A percentile compares a stretch with the other conserved stretches of the same genome.
phyloP scores from a whole-genome alignment of 2,888 invertebrate species.

The Dione juno region DNA sequence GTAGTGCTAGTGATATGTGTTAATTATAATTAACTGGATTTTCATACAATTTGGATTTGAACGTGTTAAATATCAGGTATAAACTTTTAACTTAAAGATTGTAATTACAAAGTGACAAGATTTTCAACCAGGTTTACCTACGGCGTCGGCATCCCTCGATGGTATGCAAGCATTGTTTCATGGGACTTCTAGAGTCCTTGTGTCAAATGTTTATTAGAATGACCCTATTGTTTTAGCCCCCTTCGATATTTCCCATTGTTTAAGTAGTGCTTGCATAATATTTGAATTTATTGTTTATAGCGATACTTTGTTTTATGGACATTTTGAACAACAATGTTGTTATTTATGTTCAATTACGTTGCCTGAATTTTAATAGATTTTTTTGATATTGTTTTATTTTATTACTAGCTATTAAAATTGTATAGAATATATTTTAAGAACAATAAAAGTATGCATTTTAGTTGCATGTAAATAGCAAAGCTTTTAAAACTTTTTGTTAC shows the following conservation, averaged over 20 bases:
- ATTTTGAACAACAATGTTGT: slow-evolving; percentile 39
- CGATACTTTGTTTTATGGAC: slow-evolving; percentile 50
- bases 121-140: slow-evolving; percentile 49
- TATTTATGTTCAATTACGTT: slow-evolving; percentile 36
- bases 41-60: slow-evolving; percentile 41
- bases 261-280: slow-evolving; percentile 48
- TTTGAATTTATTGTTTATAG: slow-evolving; percentile 60
- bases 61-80: slow-evolving; percentile 49
- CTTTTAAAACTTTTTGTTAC: slow-evolving; percentile 29
- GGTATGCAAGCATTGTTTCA: slow-evolving; percentile 57
- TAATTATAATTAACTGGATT: slow-evolving; percentile 34
- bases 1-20: slow-evolving; percentile 21
- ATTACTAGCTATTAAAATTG: slow-evolving; percentile 21
- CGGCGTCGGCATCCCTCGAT: slow-evolving; percentile 59
- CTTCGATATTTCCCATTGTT: slow-evolving; percentile 43
- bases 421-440: slow-evolving; percentile 6
- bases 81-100: slow-evolving; percentile 51
- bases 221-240: slow-evolving; percentile 62
- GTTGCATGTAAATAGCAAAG: slow-evolving; percentile 35
- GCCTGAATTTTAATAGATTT: slow-evolving; percentile 36
- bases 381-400: slow-evolving; percentile 36
- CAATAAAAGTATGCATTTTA: slow-evolving; percentile 22
- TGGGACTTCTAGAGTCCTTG: slow-evolving; percentile 60
- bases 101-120: slow-evolving; percentile 47
- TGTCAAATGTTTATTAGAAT: slow-evolving; percentile 68